Evolutionary conservation across 2,113 vertebrate genomes (phyloP).

Genomic region (Sylvicapra grimmia): DNA sequence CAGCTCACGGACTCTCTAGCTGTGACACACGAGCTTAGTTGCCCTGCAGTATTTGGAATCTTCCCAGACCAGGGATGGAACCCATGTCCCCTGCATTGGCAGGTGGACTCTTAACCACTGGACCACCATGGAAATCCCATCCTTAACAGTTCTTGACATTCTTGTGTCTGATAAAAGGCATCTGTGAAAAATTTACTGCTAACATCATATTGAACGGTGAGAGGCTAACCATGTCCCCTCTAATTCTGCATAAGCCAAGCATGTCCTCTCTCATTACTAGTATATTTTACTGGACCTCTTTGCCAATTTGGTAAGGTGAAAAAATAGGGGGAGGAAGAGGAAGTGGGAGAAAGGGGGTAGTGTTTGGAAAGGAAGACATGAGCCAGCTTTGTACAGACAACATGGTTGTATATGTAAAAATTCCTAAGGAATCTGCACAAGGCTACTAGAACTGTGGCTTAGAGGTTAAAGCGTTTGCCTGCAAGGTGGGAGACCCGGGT

Average conservation of each 20-base stretch:
- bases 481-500: no score
- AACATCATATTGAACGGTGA: not conserved
- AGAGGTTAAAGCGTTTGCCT: no score
- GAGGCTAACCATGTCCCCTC: not conserved
- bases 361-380: not conserved
- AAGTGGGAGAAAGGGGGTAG: not conserved
- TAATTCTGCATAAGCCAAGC: not conserved
- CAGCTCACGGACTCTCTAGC: not conserved
- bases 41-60: not conserved
- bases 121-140: not conserved
- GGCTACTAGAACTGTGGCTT: not conserved
- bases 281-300: not conserved
- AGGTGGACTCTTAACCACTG: not conserved
- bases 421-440: not conserved
- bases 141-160: not conserved
- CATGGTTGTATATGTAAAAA: not conserved
- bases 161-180: not conserved
- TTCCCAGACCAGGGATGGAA: not conserved
- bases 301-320: not conserved
- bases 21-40: not conserved
- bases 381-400: not conserved
- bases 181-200: not conserved
- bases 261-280: not conserved
- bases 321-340: not conserved
- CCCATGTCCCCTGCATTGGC: not conserved